A percentile compares a stretch with the other conserved stretches of the same genome.
Conservation (phyloP, 1,140 invertebrate species). For the Oscheius sp. region DNA sequence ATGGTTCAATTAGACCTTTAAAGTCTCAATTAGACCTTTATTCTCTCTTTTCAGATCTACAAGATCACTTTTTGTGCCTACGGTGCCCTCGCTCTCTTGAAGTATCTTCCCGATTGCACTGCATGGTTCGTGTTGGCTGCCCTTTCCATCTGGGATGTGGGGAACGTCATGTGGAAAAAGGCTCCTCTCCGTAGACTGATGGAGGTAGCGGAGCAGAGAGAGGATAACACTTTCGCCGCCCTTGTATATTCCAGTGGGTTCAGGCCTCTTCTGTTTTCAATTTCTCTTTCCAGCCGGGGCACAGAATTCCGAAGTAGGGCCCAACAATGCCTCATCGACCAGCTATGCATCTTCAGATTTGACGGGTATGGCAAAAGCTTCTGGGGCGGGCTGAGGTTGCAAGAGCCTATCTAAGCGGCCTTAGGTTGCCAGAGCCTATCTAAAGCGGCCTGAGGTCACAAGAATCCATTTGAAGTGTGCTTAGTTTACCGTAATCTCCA, state of each 20-base stretch:
- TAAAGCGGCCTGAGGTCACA: too few species aligned
- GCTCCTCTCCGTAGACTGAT: constrained; percentile 93
- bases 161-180: constrained; percentile 92
- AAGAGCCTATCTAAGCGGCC: too few species aligned
- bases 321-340: not conserved
- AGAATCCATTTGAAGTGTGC: too few species aligned
- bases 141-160: constrained; percentile 96
- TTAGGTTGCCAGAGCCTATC: too few species aligned
- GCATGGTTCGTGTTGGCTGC: constrained; percentile 92
- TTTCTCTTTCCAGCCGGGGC: constrained; percentile 46
- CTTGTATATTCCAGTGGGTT: constrained; percentile 90
- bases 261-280: not conserved
- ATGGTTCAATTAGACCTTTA: too few species aligned
- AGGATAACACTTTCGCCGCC: constrained; percentile 97
- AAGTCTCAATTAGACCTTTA: not conserved
- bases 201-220: constrained; percentile 95
- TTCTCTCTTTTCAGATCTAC: constrained; percentile 69
- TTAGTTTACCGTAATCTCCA: too few species aligned
- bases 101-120: constrained; percentile 98
- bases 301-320: constrained; percentile 22
- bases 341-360: constrained; percentile 7
- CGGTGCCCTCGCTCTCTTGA: constrained; percentile 98
- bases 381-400: too few species aligned
- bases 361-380: not conserved
- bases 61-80: constrained; percentile 91